phyloP scores from a whole-genome alignment of 2,797 vertebrate genomes.

The Champsocephalus esox region DNA sequence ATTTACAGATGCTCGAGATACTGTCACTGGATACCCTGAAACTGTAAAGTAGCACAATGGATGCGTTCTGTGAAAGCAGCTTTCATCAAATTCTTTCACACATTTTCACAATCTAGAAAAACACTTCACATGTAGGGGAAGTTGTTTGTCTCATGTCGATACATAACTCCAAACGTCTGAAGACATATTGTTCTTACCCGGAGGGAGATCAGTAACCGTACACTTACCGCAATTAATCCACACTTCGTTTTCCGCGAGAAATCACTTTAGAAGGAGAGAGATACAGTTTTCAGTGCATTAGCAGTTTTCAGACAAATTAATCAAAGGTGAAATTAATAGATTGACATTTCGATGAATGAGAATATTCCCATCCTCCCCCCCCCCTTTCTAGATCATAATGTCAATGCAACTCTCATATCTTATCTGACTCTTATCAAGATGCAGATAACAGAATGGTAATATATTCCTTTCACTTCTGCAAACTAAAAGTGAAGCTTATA shows the following conservation, averaged over 20 bases:
- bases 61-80: not conserved
- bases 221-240: constrained; percentile 72
- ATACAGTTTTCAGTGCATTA: constrained; percentile 23
- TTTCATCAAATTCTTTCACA: not conserved
- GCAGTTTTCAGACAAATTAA: constrained; percentile 4
- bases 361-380: not conserved
- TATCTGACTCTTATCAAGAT: not conserved
- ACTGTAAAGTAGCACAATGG: constrained; percentile 2
- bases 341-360: not conserved
- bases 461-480: not conserved
- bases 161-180: constrained; percentile 7
- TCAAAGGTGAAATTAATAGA: not conserved
- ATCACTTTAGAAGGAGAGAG: constrained; percentile 84
- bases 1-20: not conserved
- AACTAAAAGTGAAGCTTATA: not conserved
- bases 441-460: not conserved
- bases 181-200: not conserved
- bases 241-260: constrained; percentile 86
- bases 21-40: constrained; percentile 31
- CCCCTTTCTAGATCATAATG: not conserved
- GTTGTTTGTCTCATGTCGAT: constrained; percentile 8
- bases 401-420: not conserved
- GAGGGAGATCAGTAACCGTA: not conserved
- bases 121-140: not conserved
- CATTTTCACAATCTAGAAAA: not conserved